Evolutionary conservation across 2,113 vertebrate genomes (phyloP), one percentile per base, ranked within the genome.

Genomic region (Zosterops hypoxanthus): DNA sequence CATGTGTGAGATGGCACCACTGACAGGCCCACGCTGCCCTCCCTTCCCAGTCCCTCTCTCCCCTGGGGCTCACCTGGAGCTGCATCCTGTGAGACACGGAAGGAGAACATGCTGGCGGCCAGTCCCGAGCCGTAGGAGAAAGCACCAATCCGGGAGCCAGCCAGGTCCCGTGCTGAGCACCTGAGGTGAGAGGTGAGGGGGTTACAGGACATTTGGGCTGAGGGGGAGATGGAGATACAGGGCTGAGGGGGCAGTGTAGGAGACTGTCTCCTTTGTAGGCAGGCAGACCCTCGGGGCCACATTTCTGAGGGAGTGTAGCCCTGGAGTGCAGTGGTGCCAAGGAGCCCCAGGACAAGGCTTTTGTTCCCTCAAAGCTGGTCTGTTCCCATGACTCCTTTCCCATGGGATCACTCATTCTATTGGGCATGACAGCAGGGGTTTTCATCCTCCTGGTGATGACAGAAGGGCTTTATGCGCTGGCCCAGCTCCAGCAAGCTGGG

Each of bases 81-180:
- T 1, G 96, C 97, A 28, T 98, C 96, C 86, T 97, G 82, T 0
- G 97, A 97, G 11, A 95, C 98, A 0, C 90, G 94, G 29, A 98
- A 89, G 25, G 98, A 98, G 75, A 98, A 98, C 72, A 98, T 95
- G 89, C 98, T 98, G 65, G 98, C 98, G 0, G 98, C 97, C 88
- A 98, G 95, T 12, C 98, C 98, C 0, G 98, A 98, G 91, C 98
- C 98, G 0, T 98, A 98, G 79, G 98, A 98, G 91, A 98, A 98
- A 42, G 98, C 97, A 0, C 98, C 98, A 0, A 98, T 98, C 75
- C 98, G 95, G 82, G 96, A 97, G 34, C 98, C 98, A 0, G 98
- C 98, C 92, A 98, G 56, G 13, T 98, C 97, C 47, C 85, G 96
- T 2, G 97, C 97, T 6, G 98, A 97, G 55, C 90, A 94, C 17